These are phyloP conservation scores for Lepidochitona cinerea DNA, from an alignment of 2,888 invertebrate genomes.

Conservation along the genomic window DNA sequence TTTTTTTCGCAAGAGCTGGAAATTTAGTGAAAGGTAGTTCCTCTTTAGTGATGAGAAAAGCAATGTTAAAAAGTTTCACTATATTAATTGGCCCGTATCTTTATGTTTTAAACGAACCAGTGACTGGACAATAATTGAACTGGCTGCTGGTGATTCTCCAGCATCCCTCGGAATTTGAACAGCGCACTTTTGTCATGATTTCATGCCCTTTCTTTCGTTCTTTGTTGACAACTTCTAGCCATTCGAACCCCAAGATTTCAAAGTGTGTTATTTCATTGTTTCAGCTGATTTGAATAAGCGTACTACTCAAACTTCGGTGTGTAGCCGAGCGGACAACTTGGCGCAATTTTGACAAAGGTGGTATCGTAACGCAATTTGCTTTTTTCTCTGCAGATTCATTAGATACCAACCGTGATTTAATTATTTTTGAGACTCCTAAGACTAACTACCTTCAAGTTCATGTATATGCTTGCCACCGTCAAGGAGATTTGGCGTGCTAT, in stretches of 20 bases:
- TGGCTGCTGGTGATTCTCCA: not conserved
- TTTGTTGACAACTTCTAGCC: not conserved
- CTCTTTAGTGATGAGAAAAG: not conserved
- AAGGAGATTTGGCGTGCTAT: not conserved
- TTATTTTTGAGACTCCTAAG: not conserved
- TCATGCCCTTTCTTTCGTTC: not conserved
- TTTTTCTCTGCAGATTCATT: not conserved
- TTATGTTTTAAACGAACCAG: not conserved
- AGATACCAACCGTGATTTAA: not conserved
- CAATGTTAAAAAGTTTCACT: not conserved
- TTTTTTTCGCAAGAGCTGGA: not conserved
- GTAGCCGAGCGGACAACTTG: not conserved
- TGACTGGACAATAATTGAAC: not conserved
- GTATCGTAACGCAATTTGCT: not conserved
- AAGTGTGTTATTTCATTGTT: not conserved
- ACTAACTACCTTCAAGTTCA: not conserved
- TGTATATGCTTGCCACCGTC: not conserved
- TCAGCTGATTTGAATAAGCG: not conserved
- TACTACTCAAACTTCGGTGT: not conserved
- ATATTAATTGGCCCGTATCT: not conserved
- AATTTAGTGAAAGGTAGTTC: not conserved
- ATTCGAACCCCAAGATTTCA: not conserved
- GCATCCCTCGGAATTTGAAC: not conserved
- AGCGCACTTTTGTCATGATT: not conserved
- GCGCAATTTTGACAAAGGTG: not conserved